A percentile compares a stretch with the other conserved stretches of the same genome.
Evolutionary conservation across 2,888 invertebrate genomes (phyloP).

Genomic region (Spodoptera exigua): DNA sequence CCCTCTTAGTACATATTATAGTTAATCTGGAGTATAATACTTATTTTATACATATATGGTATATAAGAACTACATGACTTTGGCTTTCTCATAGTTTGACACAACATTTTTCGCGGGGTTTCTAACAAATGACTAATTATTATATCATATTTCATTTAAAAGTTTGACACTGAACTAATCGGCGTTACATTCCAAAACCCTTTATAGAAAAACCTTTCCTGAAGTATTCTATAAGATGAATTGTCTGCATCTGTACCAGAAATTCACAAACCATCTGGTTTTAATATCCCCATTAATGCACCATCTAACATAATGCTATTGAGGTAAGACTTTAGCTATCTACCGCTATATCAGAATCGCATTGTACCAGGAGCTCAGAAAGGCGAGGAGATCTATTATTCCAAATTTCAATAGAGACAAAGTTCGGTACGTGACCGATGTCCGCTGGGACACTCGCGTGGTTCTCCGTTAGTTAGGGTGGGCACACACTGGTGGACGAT

Average conservation of each 20-base stretch:
- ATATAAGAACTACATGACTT: no score
- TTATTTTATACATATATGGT: no score
- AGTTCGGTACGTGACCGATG: conserved; percentile 54
- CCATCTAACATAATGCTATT: conserved; percentile 24
- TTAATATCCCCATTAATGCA: conserved; percentile 17
- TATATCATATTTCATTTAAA: no score
- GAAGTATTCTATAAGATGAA: no score
- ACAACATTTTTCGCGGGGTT: no score
- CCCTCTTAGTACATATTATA: no score
- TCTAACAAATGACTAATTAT: no score
- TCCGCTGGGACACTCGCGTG: conserved; percentile 41
- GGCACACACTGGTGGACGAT: conserved; percentile 17
- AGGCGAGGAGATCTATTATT: conserved; percentile 51
- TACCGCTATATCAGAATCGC: conserved; percentile 9
- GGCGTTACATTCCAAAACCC: no score
- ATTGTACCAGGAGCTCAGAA: conserved; percentile 46
- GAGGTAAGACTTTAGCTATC: conserved; percentile 10
- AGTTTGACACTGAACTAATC: no score
- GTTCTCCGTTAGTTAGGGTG: conserved; percentile 27
- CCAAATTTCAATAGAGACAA: conserved; percentile 56
- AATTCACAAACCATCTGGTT: conserved; percentile 6
- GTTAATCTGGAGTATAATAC: no score
- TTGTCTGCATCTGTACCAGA: background rate
- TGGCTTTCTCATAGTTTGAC: no score
- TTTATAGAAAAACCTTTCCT: no score